Percentiles rank a stretch among this genome's conserved stretches.
Evolutionary conservation across 2,888 invertebrate genomes (phyloP).

Genomic region (Campopleginae sp.): DNA sequence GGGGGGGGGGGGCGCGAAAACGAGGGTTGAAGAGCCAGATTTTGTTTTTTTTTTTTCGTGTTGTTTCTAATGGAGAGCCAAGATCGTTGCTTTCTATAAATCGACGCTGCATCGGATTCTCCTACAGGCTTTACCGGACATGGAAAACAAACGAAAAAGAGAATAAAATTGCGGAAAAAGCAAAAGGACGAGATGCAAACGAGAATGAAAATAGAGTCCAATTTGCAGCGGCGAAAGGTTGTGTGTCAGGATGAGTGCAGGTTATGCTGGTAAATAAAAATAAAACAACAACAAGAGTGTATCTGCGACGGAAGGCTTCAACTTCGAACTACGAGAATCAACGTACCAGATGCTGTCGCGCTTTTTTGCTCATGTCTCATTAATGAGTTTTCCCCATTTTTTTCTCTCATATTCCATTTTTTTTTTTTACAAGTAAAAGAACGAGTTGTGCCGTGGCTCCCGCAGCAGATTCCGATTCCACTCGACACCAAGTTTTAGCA

Average conservation of each 20-base stretch:
- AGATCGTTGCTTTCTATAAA: conserved; percentile 44
- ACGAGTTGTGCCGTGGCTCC: conserved; percentile 30
- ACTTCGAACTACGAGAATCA: conserved; percentile 35
- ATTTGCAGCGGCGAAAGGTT: conserved; percentile 49
- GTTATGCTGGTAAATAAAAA: conserved; percentile 7
- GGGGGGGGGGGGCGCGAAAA: conserved; percentile 45
- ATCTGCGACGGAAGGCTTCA: conserved; percentile 19
- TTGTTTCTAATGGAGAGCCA: conserved; percentile 32
- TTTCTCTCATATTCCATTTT: conserved; percentile 1
- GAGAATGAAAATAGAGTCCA: conserved; percentile 58
- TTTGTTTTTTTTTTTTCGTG: conserved; percentile 33
- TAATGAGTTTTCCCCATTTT: neutral
- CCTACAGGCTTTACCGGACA: conserved; percentile 25
- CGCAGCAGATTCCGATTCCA: conserved; percentile 52
- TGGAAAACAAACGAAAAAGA: neutral
- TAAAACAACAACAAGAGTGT: conserved; percentile 6
- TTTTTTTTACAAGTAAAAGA: conserved; percentile 28
- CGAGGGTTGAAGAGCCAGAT: conserved; percentile 29
- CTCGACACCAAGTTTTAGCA: conserved; percentile 45
- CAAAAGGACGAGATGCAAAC: conserved; percentile 35
- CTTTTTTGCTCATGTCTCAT: conserved; percentile 1
- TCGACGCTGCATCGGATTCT: conserved; percentile 43
- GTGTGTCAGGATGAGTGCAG: conserved; percentile 54
- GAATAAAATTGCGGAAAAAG: neutral
- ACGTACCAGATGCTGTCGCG: conserved; percentile 14